Evolutionary conservation across 2,113 vertebrate species (phyloP).

Genomic region (Pantherophis guttatus): DNA sequence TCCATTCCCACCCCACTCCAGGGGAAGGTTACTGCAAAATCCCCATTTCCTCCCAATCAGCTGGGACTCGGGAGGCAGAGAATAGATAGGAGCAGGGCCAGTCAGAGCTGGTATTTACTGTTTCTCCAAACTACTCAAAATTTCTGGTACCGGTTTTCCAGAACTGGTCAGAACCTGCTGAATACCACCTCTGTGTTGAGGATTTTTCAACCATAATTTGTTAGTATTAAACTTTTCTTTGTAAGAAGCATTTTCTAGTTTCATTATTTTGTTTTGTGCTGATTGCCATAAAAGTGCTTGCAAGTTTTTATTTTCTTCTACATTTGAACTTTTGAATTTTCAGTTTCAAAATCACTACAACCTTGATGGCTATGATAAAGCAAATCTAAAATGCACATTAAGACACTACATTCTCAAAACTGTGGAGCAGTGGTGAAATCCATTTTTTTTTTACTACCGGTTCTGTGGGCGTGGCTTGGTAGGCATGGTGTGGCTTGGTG

Average conservation of each 20-base stretch:
- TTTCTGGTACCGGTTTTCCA: too few relatives aligned
- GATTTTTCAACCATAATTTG: neutral
- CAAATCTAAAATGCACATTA: neutral
- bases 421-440: neutral
- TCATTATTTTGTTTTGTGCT: neutral
- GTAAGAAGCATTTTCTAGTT: neutral
- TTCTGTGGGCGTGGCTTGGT: too few relatives aligned
- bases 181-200: neutral
- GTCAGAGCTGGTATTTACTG: too few relatives aligned
- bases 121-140: too few relatives aligned
- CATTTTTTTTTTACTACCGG: too few relatives aligned
- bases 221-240: neutral
- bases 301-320: neutral
- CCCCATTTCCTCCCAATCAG: too few relatives aligned
- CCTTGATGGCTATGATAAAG: neutral
- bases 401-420: neutral
- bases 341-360: neutral
- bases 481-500: too few relatives aligned
- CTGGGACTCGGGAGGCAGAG: too few relatives aligned
- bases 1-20: too few relatives aligned
- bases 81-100: too few relatives aligned
- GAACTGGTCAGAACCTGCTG: too few relatives aligned
- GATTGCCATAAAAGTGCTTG: neutral
- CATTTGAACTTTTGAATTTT: neutral
- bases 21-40: too few relatives aligned